Evolutionary conservation across 2,113 vertebrate genomes (phyloP).

Genomic region (Heteronetta atricapilla): DNA sequence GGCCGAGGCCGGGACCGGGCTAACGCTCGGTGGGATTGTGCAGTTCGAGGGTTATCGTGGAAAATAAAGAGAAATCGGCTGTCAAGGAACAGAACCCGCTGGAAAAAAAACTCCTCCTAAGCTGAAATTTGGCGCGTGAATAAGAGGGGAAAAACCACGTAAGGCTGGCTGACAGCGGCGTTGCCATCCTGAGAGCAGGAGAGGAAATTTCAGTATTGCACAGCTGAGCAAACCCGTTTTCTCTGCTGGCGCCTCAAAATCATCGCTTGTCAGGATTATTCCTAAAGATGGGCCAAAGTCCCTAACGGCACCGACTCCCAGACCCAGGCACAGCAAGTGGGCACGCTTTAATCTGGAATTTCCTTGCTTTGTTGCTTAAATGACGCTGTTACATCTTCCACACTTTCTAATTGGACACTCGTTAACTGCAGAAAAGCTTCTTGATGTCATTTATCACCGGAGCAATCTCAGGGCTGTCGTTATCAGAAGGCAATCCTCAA

Average conservation of each 20-base stretch:
- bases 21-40: rapidly evolving
- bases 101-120: rapidly evolving
- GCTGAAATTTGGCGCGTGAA: background rate
- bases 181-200: rapidly evolving
- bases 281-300: background rate
- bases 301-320: background rate
- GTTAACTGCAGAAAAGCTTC: background rate
- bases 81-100: background rate
- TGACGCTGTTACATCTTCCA: background rate
- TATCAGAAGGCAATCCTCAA: background rate
- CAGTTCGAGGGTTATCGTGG: background rate
- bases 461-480: background rate
- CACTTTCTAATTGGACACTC: rapidly evolving
- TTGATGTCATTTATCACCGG: rapidly evolving
- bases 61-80: background rate
- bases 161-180: background rate
- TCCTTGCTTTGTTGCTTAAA: background rate
- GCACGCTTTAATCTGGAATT: background rate
- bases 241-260: no score
- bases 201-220: background rate
- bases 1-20: rapidly evolving
- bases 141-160: background rate
- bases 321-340: background rate
- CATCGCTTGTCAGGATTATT: background rate
- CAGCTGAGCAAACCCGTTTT: rapidly evolving